Evolutionary conservation across 2,888 invertebrate genomes (phyloP), one percentile per base, ranked within the genome.

Genomic region (Euspilapteryx auroguttella): DNA sequence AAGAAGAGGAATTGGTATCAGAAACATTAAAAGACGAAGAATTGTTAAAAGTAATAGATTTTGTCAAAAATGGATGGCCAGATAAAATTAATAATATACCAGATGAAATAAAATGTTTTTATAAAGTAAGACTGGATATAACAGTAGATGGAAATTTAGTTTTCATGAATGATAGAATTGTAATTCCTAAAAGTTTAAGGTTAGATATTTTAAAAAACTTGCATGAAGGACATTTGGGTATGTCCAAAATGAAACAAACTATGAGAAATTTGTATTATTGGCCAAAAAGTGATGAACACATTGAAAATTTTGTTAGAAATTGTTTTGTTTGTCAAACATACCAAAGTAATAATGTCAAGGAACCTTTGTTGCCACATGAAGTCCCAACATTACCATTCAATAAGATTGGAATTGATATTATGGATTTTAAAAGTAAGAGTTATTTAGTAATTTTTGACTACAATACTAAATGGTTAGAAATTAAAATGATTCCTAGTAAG

Each of bases 191-290:
- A 9, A 15, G 20, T 11, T 24, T 36, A 7, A 34, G 38, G 32
- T 2, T 31, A 15, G 8, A 6, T 7, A 29, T 32, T 42, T 44
- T 26, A 41, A 42, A 33, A 29, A 40, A 15, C 33, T 40, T 12
- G 45, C 44, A 5, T 33, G 45, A 27, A 36, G n/a, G n/a, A 37
- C 21, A 13, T 46, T 4, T 46, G 46, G 32, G 50, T 47, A 29
- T 53, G 49, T 49, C 50, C 47, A 11, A 28, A 41, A 7, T 55
- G 21, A 42, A 47, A 26, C 17, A 41, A 2, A 31, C 26, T 31
- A 32, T 40, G 1, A 33, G 10, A 25, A 30, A 37, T 31, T 37
- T 34, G 34, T 29, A 26, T 30, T 4, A 9, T 8, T 37, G 38
- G 32, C 35, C n/a, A n/a, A n/a, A n/a, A n/a, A n/a, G n/a, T n/a